Evolutionary conservation across 2,888 invertebrate species (phyloP).

Genomic region (Sminthurides aquaticus): DNA sequence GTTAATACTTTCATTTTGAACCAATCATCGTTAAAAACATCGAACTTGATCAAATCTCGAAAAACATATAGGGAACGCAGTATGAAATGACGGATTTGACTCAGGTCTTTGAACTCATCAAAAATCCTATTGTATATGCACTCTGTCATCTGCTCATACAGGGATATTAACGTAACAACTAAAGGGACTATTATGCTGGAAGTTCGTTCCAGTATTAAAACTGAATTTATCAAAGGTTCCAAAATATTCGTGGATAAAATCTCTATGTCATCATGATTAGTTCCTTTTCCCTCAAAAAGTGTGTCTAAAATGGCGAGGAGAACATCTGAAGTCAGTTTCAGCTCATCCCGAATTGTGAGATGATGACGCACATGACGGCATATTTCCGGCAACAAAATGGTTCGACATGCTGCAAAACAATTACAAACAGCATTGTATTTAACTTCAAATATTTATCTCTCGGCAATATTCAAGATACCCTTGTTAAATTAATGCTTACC

Average conservation of each 20-base stretch:
- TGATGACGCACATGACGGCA: slow-evolving; percentile 80
- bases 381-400: slow-evolving; percentile 70
- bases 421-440: slow-evolving; percentile 7
- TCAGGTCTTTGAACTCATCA: slow-evolving; percentile 69
- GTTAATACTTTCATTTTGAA: slow-evolving; percentile 79
- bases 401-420: slow-evolving; percentile 64
- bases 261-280: slow-evolving; percentile 62
- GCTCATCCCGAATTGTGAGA: slow-evolving; percentile 69
- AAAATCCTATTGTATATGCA: slow-evolving; percentile 63
- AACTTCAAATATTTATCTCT: slow-evolving; percentile 22
- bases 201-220: slow-evolving; percentile 70
- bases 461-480: slow-evolving; percentile 17
- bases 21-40: slow-evolving; percentile 84
- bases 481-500: slow-evolving; percentile 8
- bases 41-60: slow-evolving; percentile 67
- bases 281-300: slow-evolving; percentile 2
- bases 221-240: slow-evolving; percentile 77
- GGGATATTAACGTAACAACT: slow-evolving; percentile 76
- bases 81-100: slow-evolving; percentile 64
- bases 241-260: slow-evolving; percentile 70
- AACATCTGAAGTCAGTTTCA: slow-evolving; percentile 76
- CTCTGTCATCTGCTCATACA: slow-evolving; percentile 77
- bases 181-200: slow-evolving; percentile 60
- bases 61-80: slow-evolving; percentile 73
- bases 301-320: slow-evolving; percentile 47